These are phyloP conservation scores for Okapia johnstoni DNA, from an alignment of 2,113 vertebrate genomes.

Conservation along the genomic window DNA sequence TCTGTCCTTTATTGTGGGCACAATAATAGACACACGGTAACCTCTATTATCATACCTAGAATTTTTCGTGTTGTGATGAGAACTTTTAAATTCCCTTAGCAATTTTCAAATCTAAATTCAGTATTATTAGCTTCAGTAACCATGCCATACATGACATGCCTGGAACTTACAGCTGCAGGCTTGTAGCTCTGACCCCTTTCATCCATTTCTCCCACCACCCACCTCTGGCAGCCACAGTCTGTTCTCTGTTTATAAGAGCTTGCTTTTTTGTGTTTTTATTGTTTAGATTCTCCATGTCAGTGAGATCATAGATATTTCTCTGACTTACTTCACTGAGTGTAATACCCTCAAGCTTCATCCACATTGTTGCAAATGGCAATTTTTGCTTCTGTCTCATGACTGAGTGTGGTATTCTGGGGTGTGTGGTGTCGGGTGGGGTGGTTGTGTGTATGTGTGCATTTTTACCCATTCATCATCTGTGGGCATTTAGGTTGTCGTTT, in stretches of 20 bases:
- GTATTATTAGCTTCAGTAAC: not conserved
- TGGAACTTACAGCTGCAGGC: not conserved
- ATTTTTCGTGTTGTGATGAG: not conserved
- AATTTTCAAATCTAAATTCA: not conserved
- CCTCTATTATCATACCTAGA: not conserved
- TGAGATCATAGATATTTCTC: not conserved
- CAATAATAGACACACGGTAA: not conserved
- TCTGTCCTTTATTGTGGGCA: not conserved
- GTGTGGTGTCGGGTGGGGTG: not conserved
- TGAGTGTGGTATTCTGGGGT: not conserved
- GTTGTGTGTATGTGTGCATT: not conserved
- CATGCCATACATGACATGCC: accelerated
- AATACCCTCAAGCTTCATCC: not conserved
- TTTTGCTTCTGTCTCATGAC: not conserved
- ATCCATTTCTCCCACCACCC: not conserved
- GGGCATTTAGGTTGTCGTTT: not conserved
- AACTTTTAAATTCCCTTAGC: not conserved
- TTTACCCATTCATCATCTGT: not conserved
- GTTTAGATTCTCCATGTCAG: not conserved
- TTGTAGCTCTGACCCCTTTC: not conserved
- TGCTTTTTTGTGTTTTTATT: not conserved
- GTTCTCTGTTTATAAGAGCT: not conserved
- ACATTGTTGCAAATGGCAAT: not conserved
- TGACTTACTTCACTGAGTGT: not conserved
- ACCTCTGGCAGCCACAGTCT: not conserved